Conservation (phyloP, 2,797 vertebrate species). For the Mormyrops attenuatus region DNA sequence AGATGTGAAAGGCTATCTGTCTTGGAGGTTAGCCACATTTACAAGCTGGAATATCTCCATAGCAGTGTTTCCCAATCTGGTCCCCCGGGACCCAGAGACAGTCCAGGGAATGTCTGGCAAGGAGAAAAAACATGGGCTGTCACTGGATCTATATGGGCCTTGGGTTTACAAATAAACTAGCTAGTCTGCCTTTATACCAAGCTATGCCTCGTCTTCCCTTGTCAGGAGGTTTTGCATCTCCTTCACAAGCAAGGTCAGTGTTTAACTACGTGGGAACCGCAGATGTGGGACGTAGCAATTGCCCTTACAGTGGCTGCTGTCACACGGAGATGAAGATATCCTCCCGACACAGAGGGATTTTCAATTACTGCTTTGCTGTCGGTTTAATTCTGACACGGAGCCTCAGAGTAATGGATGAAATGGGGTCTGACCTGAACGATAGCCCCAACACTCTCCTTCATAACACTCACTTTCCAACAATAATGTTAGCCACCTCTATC, state of each 20-base stretch:
- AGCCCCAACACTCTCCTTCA: not conserved
- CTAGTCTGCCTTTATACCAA: conserved; percentile 37
- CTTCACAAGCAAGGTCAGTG: conserved; percentile 36
- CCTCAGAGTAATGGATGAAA: not conserved
- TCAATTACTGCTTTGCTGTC: conserved; percentile 11
- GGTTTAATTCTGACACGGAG: conserved; percentile 1
- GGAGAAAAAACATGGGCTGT: not conserved
- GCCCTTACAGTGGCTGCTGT: not conserved
- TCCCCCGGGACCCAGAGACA: not conserved
- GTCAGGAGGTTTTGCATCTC: conserved; percentile 36
- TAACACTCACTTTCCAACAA: not conserved
- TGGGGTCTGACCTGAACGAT: not conserved
- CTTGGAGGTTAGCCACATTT: not conserved
- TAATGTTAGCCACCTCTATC: not conserved
- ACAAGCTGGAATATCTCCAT: not conserved
- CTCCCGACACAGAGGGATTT: not conserved
- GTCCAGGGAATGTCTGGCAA: not conserved
- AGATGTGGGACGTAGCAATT: not conserved
- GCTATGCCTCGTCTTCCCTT: conserved; percentile 34
- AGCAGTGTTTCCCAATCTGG: not conserved
- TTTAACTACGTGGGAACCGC: not conserved
- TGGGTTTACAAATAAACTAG: conserved; percentile 33
- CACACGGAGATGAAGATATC: not conserved
- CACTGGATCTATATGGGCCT: not conserved
- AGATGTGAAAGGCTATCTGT: not conserved